Percentiles rank a stretch among this genome's conserved stretches.
Conservation (phyloP, 2,797 vertebrate genomes). For the Cottoperca gobio region DNA sequence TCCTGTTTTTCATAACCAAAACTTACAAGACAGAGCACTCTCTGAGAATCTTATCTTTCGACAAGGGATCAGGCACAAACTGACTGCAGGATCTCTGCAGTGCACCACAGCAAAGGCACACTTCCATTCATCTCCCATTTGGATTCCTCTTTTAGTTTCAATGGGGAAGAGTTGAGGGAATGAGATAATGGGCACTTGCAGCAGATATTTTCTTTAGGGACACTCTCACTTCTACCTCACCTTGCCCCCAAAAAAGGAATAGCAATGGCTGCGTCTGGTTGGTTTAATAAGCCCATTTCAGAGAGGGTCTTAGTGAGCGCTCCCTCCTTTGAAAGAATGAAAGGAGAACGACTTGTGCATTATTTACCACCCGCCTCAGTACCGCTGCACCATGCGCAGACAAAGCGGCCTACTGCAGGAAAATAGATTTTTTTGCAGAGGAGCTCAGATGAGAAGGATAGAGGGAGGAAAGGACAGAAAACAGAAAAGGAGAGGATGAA, state of each 20-base stretch:
- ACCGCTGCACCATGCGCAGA: conserved; percentile 62
- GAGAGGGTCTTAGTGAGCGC: conserved; percentile 59
- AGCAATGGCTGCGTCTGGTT: conserved; percentile 43
- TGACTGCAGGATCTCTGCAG: conserved; percentile 31
- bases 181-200: conserved; percentile 29
- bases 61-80: conserved; percentile 6
- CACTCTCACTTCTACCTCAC: conserved; percentile 24
- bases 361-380: conserved; percentile 82
- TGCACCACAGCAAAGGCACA: conserved; percentile 38
- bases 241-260: conserved; percentile 16
- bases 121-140: conserved; percentile 28
- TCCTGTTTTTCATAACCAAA: conserved; percentile 57
- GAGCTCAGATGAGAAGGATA: conserved; percentile 58
- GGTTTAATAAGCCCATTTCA: conserved; percentile 79
- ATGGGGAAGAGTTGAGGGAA: neutral
- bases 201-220: conserved; percentile 44
- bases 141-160: conserved; percentile 47
- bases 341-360: conserved; percentile 80
- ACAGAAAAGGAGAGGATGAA: conserved; percentile 31
- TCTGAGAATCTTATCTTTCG: conserved; percentile 18
- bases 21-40: conserved; percentile 48
- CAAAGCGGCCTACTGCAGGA: conserved; percentile 72
- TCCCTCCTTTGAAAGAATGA: conserved; percentile 67
- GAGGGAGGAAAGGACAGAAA: conserved; percentile 34
- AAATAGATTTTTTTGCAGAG: conserved; percentile 77